Evolutionary conservation across 1,140 invertebrate genomes (phyloP).

Genomic region (Camponotus vicinus): DNA sequence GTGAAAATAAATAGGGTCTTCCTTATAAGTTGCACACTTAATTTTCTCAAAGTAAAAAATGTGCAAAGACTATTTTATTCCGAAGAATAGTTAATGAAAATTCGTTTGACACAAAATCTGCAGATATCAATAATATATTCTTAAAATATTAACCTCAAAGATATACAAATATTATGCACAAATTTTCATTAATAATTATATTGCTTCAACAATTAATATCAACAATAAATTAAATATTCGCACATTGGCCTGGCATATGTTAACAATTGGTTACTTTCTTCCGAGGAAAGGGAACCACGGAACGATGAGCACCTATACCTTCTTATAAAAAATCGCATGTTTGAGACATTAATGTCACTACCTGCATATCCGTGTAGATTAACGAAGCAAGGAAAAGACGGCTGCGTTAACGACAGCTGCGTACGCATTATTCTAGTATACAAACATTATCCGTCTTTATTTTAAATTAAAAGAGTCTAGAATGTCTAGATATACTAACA

Average conservation of each 20-base stretch:
- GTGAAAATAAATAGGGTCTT: neutral
- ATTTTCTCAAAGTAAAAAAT: no score
- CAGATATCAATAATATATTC: no score
- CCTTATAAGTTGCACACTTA: no score
- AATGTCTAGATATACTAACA: neutral
- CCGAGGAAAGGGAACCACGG: slow-evolving; percentile 3
- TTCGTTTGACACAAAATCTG: no score
- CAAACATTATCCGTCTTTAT: neutral
- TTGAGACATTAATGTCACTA: slow-evolving; percentile 31
- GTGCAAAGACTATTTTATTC: no score
- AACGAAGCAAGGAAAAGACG: neutral
- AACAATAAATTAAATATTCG: neutral
- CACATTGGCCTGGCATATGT: slow-evolving; percentile 3
- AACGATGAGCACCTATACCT: slow-evolving; percentile 33
- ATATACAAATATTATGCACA: no score
- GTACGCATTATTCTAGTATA: neutral
- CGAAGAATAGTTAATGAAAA: no score
- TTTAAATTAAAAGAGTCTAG: neutral
- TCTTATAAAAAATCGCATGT: neutral
- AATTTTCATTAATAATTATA: no score
- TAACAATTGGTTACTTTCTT: neutral
- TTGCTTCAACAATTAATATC: neutral
- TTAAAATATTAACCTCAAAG: no score
- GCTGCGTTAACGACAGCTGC: neutral
- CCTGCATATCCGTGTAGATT: slow-evolving; percentile 52